Base-by-base conservation (phyloP, 2,113 vertebrate genomes). In the Telmatochromis brachygnathus region DNA sequence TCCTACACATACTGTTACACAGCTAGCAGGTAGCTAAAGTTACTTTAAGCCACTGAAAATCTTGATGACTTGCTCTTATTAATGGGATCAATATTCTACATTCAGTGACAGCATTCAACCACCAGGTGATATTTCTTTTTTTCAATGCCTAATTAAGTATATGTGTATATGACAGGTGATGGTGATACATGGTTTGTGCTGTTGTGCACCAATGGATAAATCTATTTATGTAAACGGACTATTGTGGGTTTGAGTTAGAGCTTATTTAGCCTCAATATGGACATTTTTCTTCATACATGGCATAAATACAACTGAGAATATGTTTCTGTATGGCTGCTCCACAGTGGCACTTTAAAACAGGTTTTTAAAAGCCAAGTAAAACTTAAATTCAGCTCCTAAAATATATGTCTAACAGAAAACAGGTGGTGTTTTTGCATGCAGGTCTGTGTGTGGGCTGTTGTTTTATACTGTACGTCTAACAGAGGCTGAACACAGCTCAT, bases 371-470 rank as follows among this genome's bases (percentile, higher is more conserved):
- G 42, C 42, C 4, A 28, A 49, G 23, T 49, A 19, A 75, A 75
- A 75, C 42, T 26, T 75, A 19, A 75, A 75, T 30, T 28, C 33
- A 68, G 62, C 33, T 37, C 33, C 62, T 68, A 37, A 68, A 68
- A 47, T 45, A 75, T 75, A 49, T 49, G 7, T 77, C 23, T 28
- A 28, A 75, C 42, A 49, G 42, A 30, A 77, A 51, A 19, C 45
- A 73, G 39, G 42, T 49, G 70, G 45, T 77, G 26, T 51, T 51
- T 51, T 19, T 51, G 70, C 26, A 51, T n/a, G 26, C 73, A 13
- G 26, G 73, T n/a, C 45, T 77, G 73, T 77, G 73, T 77, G 73
- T 51, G 73, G 73, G 17, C 73, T 77, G 45, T 13, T 77, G 73
- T 49, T 51, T 77, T 49, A n/a, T 51, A 33, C 45, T 49, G 70